Percentiles rank a stretch among this genome's conserved stretches.
These are phyloP conservation scores for Ricordea florida DNA, from an alignment of 92 coral and sea anemone genomes.

Conservation along the genomic window DNA sequence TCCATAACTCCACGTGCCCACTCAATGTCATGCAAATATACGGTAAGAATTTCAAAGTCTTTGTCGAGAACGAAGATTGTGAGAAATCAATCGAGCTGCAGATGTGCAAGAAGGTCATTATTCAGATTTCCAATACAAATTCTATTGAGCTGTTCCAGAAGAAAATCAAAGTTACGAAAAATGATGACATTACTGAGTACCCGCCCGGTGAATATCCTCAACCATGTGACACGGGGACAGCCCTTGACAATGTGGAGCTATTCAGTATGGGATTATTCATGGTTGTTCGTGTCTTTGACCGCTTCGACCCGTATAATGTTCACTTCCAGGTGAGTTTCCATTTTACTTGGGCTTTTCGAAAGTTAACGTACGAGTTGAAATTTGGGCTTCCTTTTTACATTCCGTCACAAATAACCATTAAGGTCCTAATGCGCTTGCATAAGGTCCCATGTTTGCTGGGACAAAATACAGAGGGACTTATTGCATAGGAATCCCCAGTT, in stretches of 20 bases:
- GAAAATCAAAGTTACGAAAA: constrained; percentile 14
- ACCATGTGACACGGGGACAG: constrained; percentile 56
- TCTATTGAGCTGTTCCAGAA: constrained; percentile 63
- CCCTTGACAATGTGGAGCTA: constrained; percentile 49
- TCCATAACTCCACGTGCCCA: neutral
- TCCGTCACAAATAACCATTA: too few species aligned
- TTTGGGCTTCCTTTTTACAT: too few species aligned
- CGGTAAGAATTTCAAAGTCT: constrained; percentile 26
- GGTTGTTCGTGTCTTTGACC: constrained; percentile 63
- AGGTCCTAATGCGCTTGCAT: too few species aligned
- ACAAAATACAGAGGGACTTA: too few species aligned
- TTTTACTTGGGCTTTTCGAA: neutral
- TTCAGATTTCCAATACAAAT: constrained; percentile 38
- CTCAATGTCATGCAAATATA: constrained; percentile 46
- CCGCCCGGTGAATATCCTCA: constrained; percentile 78
- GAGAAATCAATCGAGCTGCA: constrained; percentile 76
- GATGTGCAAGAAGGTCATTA: constrained; percentile 85
- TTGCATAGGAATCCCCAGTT: too few species aligned
- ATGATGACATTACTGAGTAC: neutral
- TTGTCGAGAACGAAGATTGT: constrained; percentile 66
- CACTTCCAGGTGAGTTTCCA: constrained; percentile 61
- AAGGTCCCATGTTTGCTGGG: too few species aligned
- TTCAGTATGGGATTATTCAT: constrained; percentile 73
- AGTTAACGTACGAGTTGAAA: too few species aligned
- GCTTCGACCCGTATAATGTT: constrained; percentile 30